Evolutionary conservation across 35 echinoderm and acorn worm species (phyloP).

Genomic region (Heliocidaris erythrogramma): DNA sequence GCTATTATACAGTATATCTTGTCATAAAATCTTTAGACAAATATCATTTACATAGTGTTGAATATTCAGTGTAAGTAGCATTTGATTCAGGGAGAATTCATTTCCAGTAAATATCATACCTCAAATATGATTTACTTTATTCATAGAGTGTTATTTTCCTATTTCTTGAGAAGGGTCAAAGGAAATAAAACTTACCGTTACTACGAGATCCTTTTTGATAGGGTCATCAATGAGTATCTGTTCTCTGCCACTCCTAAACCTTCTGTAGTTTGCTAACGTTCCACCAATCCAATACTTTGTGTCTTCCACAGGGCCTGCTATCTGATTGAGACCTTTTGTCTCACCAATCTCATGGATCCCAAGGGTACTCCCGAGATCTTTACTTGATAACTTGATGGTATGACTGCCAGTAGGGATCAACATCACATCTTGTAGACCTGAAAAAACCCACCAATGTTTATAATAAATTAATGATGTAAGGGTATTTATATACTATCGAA

Average conservation of each 20-base stretch:
- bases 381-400: conserved; percentile 52
- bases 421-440: conserved; percentile 38
- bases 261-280: conserved; percentile 21
- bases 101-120: too few species aligned
- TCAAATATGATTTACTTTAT: too few species aligned
- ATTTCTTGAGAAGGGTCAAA: neutral
- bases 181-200: conserved; percentile 53
- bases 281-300: conserved; percentile 49
- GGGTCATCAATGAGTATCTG: conserved; percentile 48
- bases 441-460: neutral
- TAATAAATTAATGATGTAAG: too few species aligned
- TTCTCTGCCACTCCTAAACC: conserved; percentile 62
- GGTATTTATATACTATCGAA: too few species aligned
- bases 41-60: too few species aligned
- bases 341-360: conserved; percentile 40
- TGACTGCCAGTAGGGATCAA: conserved; percentile 59
- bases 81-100: too few species aligned
- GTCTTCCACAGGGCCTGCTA: neutral
- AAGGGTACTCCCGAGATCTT: conserved; percentile 46
- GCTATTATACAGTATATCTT: too few species aligned
- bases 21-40: too few species aligned
- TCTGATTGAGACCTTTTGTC: conserved; percentile 51
- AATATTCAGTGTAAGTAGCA: too few species aligned
- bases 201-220: conserved; percentile 36
- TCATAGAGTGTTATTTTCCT: too few species aligned